Percentiles rank a stretch among this genome's conserved stretches.
Conservation (phyloP, 2,797 vertebrate genomes). For the Strix occidentalis region DNA sequence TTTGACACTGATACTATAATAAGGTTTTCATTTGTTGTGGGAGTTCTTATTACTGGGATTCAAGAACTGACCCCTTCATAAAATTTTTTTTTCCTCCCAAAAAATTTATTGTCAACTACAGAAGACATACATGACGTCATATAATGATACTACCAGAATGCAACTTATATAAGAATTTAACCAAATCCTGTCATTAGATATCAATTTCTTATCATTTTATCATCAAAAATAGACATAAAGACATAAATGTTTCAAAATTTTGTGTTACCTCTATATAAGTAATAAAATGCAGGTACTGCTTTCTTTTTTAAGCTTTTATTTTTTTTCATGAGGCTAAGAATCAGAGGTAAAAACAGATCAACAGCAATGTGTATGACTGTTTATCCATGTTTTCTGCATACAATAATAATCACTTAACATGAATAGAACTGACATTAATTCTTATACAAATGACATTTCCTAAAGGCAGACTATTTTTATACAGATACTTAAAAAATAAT, state of each 20-base stretch:
- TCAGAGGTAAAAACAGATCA: background rate
- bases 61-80: background rate
- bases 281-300: background rate
- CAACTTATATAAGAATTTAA: background rate
- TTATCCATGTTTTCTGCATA: background rate
- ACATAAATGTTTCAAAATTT: background rate
- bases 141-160: background rate
- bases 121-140: background rate
- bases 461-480: constrained; percentile 30
- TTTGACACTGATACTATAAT: background rate
- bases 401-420: background rate
- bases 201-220: background rate
- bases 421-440: background rate
- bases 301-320: background rate
- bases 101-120: background rate
- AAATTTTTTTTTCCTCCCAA: background rate
- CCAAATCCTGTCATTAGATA: background rate
- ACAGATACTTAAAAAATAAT: background rate
- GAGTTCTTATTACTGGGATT: background rate
- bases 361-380: background rate
- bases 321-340: background rate
- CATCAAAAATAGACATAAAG: background rate
- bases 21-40: background rate
- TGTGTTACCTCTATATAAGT: background rate
- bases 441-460: constrained; percentile 10